Conservation (phyloP, 1,140 invertebrate species). For the Danaus plexippus region DNA sequence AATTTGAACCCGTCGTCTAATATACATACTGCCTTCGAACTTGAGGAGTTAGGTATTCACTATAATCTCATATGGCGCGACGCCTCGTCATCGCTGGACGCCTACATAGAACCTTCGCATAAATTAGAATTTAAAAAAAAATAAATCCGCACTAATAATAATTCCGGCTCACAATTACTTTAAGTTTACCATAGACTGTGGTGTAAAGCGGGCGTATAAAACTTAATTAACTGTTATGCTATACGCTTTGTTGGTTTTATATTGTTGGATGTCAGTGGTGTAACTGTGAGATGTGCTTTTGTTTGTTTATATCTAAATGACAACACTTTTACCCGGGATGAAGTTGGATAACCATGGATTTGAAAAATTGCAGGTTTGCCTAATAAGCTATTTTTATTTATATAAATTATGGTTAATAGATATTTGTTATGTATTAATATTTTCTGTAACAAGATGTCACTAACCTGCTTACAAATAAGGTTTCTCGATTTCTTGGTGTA, state of each 20-base stretch:
- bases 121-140: slow-evolving; percentile 29
- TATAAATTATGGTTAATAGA: not conserved
- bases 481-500: too few species aligned
- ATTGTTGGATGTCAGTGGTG: slow-evolving; percentile 8
- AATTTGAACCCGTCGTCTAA: slow-evolving; percentile 46
- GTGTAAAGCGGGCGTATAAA: too few species aligned
- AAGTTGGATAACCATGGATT: slow-evolving; percentile 66
- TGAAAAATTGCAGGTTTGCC: slow-evolving; percentile 55
- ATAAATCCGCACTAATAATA: slow-evolving; percentile 1
- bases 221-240: too few species aligned
- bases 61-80: slow-evolving; percentile 52
- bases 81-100: slow-evolving; percentile 51
- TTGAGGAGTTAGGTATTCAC: slow-evolving; percentile 29
- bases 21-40: slow-evolving; percentile 32
- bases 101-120: slow-evolving; percentile 42
- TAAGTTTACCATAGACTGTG: too few species aligned
- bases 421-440: too few species aligned
- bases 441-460: too few species aligned
- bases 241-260: not conserved
- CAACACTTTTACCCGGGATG: slow-evolving; percentile 28
- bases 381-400: slow-evolving; percentile 12
- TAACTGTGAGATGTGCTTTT: slow-evolving; percentile 1
- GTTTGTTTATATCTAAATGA: slow-evolving; percentile 11
- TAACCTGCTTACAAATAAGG: too few species aligned
- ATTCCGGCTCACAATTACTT: too few species aligned